A percentile compares a stretch with the other conserved stretches of the same genome.
phyloP scores from a whole-genome alignment of 2,888 invertebrate genomes.

The Nemotelus pantherinus region DNA sequence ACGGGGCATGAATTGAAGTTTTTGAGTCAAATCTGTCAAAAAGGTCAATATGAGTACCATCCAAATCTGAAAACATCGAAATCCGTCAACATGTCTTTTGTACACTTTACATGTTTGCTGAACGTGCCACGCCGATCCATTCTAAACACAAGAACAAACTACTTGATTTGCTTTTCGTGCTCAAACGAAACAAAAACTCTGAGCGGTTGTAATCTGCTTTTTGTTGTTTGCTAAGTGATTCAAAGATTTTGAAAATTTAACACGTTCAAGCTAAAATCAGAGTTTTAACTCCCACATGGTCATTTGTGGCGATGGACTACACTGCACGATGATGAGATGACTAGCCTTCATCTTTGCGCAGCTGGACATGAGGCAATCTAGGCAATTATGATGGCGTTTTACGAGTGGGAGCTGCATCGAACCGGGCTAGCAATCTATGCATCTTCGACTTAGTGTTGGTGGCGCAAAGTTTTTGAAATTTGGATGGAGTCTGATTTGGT shows the following conservation, averaged over 20 bases:
- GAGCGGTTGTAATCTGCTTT: too few relatives aligned
- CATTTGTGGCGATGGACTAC: not conserved
- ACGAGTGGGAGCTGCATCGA: too few relatives aligned
- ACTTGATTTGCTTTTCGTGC: conserved; percentile 4
- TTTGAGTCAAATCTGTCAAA: too few relatives aligned
- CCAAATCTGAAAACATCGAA: not conserved
- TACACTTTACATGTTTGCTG: not conserved
- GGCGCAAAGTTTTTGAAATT: too few relatives aligned
- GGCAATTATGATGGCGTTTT: too few relatives aligned
- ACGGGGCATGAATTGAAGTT: too few relatives aligned
- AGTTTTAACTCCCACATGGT: not conserved
- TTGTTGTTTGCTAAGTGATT: not conserved
- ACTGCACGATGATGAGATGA: too few relatives aligned
- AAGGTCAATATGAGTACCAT: not conserved
- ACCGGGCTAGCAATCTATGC: too few relatives aligned
- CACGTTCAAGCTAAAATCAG: conserved; percentile 5
- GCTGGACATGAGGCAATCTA: too few relatives aligned
- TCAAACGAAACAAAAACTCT: not conserved
- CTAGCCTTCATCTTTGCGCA: too few relatives aligned
- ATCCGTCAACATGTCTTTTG: not conserved
- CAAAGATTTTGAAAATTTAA: conserved; percentile 2
- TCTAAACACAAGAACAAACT: not conserved
- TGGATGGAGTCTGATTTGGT: too few relatives aligned
- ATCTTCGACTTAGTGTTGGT: too few relatives aligned
- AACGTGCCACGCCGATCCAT: not conserved